Conservation (phyloP, 2,113 vertebrate genomes). For the Alethe castanea region DNA sequence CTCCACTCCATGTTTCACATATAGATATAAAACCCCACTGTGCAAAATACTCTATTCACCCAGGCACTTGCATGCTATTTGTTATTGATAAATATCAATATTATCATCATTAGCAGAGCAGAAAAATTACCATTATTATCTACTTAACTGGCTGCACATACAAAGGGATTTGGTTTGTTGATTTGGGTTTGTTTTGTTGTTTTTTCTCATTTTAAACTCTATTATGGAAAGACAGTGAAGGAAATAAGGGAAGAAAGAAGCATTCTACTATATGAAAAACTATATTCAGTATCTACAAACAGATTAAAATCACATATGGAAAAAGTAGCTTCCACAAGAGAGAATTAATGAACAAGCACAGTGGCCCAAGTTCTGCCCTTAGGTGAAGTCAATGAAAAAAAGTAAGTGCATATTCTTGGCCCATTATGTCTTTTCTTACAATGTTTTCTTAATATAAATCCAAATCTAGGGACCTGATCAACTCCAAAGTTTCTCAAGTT, state of each 20-base stretch:
- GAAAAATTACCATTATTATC: constrained; percentile 52
- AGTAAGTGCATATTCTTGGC: constrained; percentile 11
- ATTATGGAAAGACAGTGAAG: not conserved
- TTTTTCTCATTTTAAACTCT: not conserved
- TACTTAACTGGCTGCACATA: not conserved
- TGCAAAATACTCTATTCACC: constrained; percentile 45
- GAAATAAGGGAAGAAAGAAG: constrained; percentile 7
- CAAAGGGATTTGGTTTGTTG: not conserved
- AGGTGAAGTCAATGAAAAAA: constrained; percentile 49
- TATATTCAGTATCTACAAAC: not conserved
- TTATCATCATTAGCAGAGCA: constrained; percentile 46
- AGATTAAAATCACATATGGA: constrained; percentile 51
- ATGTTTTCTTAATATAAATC: constrained; percentile 49
- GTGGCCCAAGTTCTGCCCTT: constrained; percentile 3
- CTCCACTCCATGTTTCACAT: not conserved
- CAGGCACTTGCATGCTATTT: constrained; percentile 1
- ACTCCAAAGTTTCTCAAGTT: constrained; percentile 47
- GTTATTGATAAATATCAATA: constrained; percentile 65
- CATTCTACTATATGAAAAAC: not conserved
- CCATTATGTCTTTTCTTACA: not conserved
- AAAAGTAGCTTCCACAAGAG: constrained; percentile 31
- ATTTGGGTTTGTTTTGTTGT: not conserved
- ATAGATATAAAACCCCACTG: constrained; percentile 44
- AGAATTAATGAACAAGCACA: constrained; percentile 15
- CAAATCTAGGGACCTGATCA: constrained; percentile 52